phyloP scores from a whole-genome alignment of 2,113 vertebrate species.

The Megaceryle maxima region DNA sequence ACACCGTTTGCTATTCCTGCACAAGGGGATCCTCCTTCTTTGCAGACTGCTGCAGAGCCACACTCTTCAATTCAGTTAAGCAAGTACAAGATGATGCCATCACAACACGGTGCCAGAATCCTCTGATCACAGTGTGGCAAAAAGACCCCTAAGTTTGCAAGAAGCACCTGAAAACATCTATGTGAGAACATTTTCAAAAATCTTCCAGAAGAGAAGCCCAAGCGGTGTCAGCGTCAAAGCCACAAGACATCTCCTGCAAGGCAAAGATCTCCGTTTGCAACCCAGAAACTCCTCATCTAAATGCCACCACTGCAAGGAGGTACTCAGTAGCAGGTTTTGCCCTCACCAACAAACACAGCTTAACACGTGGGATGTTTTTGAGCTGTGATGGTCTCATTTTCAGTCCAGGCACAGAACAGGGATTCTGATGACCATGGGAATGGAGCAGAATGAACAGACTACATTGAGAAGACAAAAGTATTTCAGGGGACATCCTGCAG shows the following conservation, averaged over 20 bases:
- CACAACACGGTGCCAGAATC: background rate
- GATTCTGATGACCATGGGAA: background rate
- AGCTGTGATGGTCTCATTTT: background rate
- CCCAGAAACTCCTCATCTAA: background rate
- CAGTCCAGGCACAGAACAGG: background rate
- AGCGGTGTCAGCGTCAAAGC: background rate
- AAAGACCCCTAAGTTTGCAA: background rate
- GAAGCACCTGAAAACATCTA: background rate
- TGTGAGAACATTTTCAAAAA: background rate
- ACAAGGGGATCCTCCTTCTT: background rate
- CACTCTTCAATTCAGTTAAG: background rate
- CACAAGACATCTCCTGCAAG: background rate
- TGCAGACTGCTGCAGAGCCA: background rate
- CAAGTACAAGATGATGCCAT: background rate
- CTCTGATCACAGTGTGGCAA: background rate
- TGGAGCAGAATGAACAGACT: background rate
- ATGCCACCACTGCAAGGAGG: background rate
- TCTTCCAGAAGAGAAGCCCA: background rate
- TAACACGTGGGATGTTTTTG: accelerated
- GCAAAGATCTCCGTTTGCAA: background rate
- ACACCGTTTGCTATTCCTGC: background rate
- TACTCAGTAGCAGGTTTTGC: accelerated
- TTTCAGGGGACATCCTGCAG: background rate
- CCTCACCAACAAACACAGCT: background rate
- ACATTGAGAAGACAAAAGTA: background rate